Evolutionary conservation across 2,797 vertebrate genomes (phyloP), one percentile per base, ranked within the genome.

Genomic region (Coracias cyanogaster): DNA sequence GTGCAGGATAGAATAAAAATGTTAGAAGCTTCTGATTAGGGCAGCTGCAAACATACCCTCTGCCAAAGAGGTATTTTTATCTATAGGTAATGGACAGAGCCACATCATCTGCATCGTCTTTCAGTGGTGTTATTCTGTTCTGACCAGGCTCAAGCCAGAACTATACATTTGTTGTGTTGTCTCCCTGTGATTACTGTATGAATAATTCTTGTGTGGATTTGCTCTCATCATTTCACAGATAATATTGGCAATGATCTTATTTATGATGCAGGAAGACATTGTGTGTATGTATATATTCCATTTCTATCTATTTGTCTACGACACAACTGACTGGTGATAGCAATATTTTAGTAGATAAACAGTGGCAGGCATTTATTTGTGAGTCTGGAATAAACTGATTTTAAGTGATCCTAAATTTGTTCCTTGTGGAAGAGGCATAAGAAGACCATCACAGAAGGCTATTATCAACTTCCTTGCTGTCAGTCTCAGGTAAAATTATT

Each of bases 1-100:
- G 78, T 64, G 29, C 46, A 78, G 46, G 28, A 45, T 82, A 43
- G 67, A 93, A 97, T 93, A 93, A 96, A 96, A 91, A 70, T 57
- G 20, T 45, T 62, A 86, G 70, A 64, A 93, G 45, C 46, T 82
- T 82, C 82, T 89, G 93, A 87, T 93, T 74, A 94, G 76, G 82
- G 64, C n/a, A 51, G 48, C 49, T 90, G 74, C 87, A 96, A 96
- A 95, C 83, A 86, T 54, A 16, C 15, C 20, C 25, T 37, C 24
- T 82, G 61, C 31, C 70, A 78, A 51, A 48, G 52, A 82, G 55
- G 13, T 3, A 22, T 62, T 89, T 84, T 82, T 62, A 62, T 90
- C 81, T 65, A 1, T 9, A 65, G 78, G 51, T 70, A 82, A 89
- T 71, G 81, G 94, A 33, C 48, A 94, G 45, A 89, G 28, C 15